Evolutionary conservation across 2,113 vertebrate genomes (phyloP), one percentile per base, ranked within the genome.

Genomic region (Ciconia boyciana): DNA sequence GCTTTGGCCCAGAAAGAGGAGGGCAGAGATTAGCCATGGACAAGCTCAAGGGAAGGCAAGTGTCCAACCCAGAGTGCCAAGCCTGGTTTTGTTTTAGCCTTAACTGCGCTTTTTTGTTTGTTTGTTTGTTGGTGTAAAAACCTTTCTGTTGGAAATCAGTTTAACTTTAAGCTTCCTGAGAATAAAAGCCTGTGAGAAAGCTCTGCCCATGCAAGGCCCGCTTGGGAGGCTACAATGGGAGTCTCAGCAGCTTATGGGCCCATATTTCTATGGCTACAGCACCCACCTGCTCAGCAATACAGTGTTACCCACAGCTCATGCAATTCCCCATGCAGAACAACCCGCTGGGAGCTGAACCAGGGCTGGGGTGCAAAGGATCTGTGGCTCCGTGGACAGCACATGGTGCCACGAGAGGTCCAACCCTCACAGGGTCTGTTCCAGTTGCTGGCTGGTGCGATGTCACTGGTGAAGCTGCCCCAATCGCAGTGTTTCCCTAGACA

Each of bases 81-180:
- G 95, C 80, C 89, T 80, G 89, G 95, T 96, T 98, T 98, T 97
- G 97, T 98, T 96, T 95, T 76, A 92, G 96, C 96, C 96, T 96
- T 97, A 98, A 97, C 97, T 97, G 97, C 94, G 97, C 97, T 96
- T 96, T 97, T 97, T 94, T 97, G 97, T 97, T 97, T 97, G 97
- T 97, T 96, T 96, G 97, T 97, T 95, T 95, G 96, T 95, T 95
- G 93, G 95, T 96, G 95, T 94, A 97, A 98, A 97, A 96, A 96
- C 91, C 94, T 97, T 98, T 98, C 96, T 98, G 97, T 98, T 97
- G 97, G 96, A 97, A 98, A 98, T 97, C 83, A 94, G 94, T 97
- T 93, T 97, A 97, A 98, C 96, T 96, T 96, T 95, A 97, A 97
- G 97, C 93, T 71, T 97, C 92, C 95, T 98, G 97, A 97, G 98